A percentile compares a stretch with the other conserved stretches of the same genome.
Evolutionary conservation across 2,797 vertebrate species (phyloP).

Genomic region (Falco biarmicus): DNA sequence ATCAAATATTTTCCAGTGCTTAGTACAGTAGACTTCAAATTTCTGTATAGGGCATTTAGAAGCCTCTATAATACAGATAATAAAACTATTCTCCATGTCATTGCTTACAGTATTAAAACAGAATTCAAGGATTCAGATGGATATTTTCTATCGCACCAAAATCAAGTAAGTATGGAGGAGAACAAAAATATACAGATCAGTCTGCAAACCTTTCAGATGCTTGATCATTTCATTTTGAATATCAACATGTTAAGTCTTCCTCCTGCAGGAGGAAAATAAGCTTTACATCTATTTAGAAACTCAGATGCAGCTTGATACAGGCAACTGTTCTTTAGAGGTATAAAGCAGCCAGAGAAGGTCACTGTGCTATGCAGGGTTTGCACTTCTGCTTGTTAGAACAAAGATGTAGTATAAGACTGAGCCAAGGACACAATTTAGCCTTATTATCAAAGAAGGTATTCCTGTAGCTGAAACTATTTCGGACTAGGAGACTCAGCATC

Average conservation of each 20-base stretch:
- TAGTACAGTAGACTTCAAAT: background rate
- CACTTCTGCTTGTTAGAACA: background rate
- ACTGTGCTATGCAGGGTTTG: background rate
- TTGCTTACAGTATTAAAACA: background rate
- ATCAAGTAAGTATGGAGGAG: background rate
- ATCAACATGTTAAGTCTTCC: background rate
- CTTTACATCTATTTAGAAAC: background rate
- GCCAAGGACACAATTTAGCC: background rate
- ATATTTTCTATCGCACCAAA: background rate
- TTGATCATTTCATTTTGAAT: background rate
- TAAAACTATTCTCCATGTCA: background rate
- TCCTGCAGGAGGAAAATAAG: background rate
- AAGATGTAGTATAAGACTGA: background rate
- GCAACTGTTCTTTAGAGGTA: background rate
- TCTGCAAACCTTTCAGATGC: background rate
- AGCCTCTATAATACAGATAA: background rate
- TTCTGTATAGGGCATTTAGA: background rate
- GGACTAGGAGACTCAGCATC: background rate
- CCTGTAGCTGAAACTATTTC: background rate
- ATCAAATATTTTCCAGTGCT: background rate
- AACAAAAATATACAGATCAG: background rate
- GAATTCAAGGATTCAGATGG: background rate
- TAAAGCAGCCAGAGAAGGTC: background rate
- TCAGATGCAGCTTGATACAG: background rate
- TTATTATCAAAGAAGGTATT: background rate